Evolutionary conservation across 2,113 vertebrate genomes (phyloP), one percentile per base, ranked within the genome.

Genomic region (Columba livia): DNA sequence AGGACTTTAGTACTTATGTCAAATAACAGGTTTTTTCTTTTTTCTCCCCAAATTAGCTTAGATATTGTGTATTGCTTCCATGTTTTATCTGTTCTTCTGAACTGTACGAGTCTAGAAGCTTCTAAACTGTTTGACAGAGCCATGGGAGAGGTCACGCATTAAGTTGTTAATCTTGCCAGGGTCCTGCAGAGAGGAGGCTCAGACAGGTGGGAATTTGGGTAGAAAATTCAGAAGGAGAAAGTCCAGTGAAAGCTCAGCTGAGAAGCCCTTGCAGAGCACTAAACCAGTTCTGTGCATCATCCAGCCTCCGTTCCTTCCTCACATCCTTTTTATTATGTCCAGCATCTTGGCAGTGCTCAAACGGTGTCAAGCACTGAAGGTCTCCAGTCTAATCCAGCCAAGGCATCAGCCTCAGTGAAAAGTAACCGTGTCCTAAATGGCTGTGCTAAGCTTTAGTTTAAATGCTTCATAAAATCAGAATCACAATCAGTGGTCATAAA

Each of bases 11-110:
- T 67, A 83, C 60, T 84, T 61, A 16, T 18, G 42, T 56, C 34
- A 89, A 85, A 73, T 61, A 82, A 58, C 60, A 51, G 18, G 15
- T 3, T 50, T 81, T 73, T 66, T 10, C 29, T 20, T 72, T 88
- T 65, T 79, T 54, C 23, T 51, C 36, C 86, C 50, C 58, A 36
- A 85, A 90, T 83, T n/a, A 66, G n/a, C 18, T 79, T 8, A 48
- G 85, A 19, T 26, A 3, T n/a, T 56, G 4, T 79, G 32, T 42
- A 8, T 40, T 44, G 29, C n/a, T 85, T 87, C 15, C 0, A 0
- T 34, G 42, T 11, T 80, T 32, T 60, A 4, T 93, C 78, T 94
- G 31, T 56, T 77, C 21, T 34, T 48, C n/a, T 44, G 7, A 57
- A 7, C 18, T 38, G 10, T 31, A n/a, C 3, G 12, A 29, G 38